Base-by-base conservation (phyloP, 2,888 invertebrate species). In the Incurvaria masculella region DNA sequence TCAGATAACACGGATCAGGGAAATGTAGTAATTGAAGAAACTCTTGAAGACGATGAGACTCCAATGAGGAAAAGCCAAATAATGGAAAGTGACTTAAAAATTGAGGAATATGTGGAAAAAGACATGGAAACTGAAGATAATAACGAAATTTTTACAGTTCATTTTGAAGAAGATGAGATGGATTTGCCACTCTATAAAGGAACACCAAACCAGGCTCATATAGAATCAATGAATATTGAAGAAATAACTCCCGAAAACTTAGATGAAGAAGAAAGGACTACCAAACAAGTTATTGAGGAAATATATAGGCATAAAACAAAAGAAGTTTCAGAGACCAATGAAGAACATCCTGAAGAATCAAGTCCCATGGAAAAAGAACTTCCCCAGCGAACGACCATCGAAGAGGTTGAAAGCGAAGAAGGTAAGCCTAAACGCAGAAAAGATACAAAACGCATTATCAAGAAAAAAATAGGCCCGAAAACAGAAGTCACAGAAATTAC, bases 21-120 rank as follows among this genome's bases (percentile, higher is more conserved):
- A 19, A 72, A 81, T 53, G 62, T 82, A 2, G 75, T 83, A 0
- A 82, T 84, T 49, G 79, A 79, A 63, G 79, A 79, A 64, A 67
- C 63, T 1, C 54, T 76, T 49, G 78, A 79, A 45, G 76, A 74
- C 14, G 74, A 78, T 1, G 60, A 63, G 50, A 1, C n/a, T n/a
- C n/a, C n/a, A n/a, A n/a, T n/a, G n/a, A n/a, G n/a, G n/a, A n/a
- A n/a, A n/a, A n/a, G n/a, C n/a, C n/a, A n/a, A n/a, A n/a, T n/a
- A n/a, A n/a, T n/a, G n/a, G n/a, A n/a, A n/a, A n/a, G n/a, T n/a
- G n/a, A n/a, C n/a, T n/a, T n/a, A n/a, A n/a, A n/a, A n/a, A n/a
- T n/a, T n/a, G n/a, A n/a, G n/a, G n/a, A n/a, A n/a, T n/a, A n/a
- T n/a, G n/a, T n/a, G n/a, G n/a, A n/a, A n/a, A n/a, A n/a, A n/a